These are phyloP conservation scores for Drosophila punjabiensis DNA, from an alignment of 1,140 invertebrate species.

Conservation along the genomic window DNA sequence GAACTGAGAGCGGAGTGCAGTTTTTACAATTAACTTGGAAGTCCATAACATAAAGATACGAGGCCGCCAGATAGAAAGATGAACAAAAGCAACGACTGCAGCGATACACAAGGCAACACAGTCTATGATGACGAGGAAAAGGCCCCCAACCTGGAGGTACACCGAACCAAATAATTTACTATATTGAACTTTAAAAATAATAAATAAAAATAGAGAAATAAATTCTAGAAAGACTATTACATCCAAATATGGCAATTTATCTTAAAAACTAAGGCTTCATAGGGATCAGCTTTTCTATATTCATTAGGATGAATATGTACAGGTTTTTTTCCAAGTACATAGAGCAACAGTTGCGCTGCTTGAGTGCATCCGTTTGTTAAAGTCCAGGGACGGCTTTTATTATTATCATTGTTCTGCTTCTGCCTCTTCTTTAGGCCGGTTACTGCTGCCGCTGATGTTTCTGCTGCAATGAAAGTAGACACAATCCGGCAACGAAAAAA, in stretches of 20 bases:
- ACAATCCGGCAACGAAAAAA: slow-evolving; percentile 45
- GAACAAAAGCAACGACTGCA: slow-evolving; percentile 45
- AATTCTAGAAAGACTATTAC: not conserved
- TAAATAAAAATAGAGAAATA: not conserved
- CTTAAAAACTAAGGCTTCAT: not conserved
- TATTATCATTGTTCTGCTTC: slow-evolving; percentile 53
- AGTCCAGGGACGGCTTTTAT: slow-evolving; percentile 61
- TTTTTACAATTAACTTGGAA: slow-evolving; percentile 74
- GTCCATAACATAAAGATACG: slow-evolving; percentile 45
- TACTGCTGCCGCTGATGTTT: slow-evolving; percentile 28
- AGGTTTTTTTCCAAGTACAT: slow-evolving; percentile 8
- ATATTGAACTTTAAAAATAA: too few relatives aligned
- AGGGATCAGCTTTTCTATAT: not conserved
- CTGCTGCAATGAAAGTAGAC: slow-evolving; percentile 43
- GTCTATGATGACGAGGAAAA: slow-evolving; percentile 43
- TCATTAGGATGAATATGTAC: not conserved
- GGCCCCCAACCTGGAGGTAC: slow-evolving; percentile 44
- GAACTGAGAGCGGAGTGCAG: slow-evolving; percentile 49
- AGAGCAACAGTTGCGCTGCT: slow-evolving; percentile 67
- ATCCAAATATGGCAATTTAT: not conserved
- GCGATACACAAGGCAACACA: slow-evolving; percentile 16
- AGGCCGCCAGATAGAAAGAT: slow-evolving; percentile 53
- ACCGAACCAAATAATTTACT: not conserved
- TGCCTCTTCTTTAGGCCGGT: slow-evolving; percentile 31
- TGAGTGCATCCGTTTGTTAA: slow-evolving; percentile 71